Evolutionary conservation across 2,797 vertebrate species (phyloP), one percentile per base, ranked within the genome.

Genomic region (Bovichtus variegatus): DNA sequence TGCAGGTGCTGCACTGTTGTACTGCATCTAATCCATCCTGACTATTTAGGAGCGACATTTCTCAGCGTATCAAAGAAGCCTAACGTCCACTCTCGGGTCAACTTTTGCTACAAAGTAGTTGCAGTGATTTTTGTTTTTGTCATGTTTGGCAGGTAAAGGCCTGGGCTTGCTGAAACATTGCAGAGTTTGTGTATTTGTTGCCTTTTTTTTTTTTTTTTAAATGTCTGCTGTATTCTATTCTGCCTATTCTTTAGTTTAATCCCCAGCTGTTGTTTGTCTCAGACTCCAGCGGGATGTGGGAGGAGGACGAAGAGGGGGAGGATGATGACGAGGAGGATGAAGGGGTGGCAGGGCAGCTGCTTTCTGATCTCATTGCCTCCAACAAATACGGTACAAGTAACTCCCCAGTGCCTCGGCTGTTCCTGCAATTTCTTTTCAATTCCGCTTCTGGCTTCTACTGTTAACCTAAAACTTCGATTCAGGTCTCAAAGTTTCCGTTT

Each of bases 211-310:
- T n/a, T n/a, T n/a, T n/a, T n/a, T n/a, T n/a, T n/a, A n/a, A n/a
- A n/a, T n/a, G n/a, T n/a, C n/a, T n/a, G n/a, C n/a, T n/a, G n/a
- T n/a, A n/a, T n/a, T n/a, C n/a, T n/a, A n/a, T n/a, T n/a, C n/a
- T n/a, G n/a, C n/a, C n/a, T n/a, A n/a, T n/a, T n/a, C n/a, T n/a
- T n/a, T n/a, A n/a, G n/a, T n/a, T n/a, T n/a, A n/a, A n/a, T n/a
- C n/a, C n/a, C 18, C 29, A 31, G 40, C 19, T 81, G 25, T 73
- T 85, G 59, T 84, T 66, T 72, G 13, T 80, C 54, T 81, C 89
- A 96, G 98, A 99, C 70, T 96, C 97, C 11, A 97, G 91, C 29
- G 96, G 98, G 71, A 99, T 99, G 98, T 99, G 98, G 97, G 98
- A 99, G 74, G 98, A 97, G 18, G 97, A 96, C 9, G 97, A 96